Conservation (phyloP, 2,888 invertebrate genomes). For the Apodemia zela region DNA sequence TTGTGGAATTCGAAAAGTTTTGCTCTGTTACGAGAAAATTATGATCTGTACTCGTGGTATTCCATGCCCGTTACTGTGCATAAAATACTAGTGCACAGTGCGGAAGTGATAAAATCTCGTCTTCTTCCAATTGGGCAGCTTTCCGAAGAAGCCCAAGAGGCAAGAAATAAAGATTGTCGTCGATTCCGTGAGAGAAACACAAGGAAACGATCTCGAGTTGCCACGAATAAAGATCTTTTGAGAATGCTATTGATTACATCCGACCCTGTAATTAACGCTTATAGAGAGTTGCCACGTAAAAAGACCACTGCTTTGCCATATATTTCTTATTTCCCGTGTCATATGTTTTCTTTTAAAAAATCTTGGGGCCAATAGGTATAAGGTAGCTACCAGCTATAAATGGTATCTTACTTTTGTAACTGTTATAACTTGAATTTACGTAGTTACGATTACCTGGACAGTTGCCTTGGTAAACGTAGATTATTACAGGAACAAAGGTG, state of each 20-base stretch:
- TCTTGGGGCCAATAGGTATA: not conserved
- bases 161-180: not conserved
- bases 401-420: not conserved
- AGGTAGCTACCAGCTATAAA: not conserved
- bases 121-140: not conserved
- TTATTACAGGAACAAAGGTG: constrained; percentile 5
- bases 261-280: constrained; percentile 1
- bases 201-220: not conserved
- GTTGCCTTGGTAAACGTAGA: constrained; percentile 8
- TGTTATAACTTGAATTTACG: not conserved
- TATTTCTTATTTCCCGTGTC: too few relatives aligned
- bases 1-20: not conserved
- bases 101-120: not conserved
- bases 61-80: not conserved
- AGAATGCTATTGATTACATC: not conserved
- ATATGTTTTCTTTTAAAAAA: too few relatives aligned
- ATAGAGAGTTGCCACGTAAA: constrained; percentile 2
- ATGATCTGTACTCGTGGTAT: not conserved
- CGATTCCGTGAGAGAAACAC: not conserved
- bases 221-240: not conserved
- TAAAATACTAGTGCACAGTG: not conserved
- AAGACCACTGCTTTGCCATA: constrained; percentile 8
- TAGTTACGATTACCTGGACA: not conserved
- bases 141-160: not conserved
- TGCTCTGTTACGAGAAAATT: not conserved